Percentiles rank a stretch among this genome's conserved stretches.
Evolutionary conservation across 2,797 vertebrate species (phyloP).

Genomic region (Mionectes olivaceus): DNA sequence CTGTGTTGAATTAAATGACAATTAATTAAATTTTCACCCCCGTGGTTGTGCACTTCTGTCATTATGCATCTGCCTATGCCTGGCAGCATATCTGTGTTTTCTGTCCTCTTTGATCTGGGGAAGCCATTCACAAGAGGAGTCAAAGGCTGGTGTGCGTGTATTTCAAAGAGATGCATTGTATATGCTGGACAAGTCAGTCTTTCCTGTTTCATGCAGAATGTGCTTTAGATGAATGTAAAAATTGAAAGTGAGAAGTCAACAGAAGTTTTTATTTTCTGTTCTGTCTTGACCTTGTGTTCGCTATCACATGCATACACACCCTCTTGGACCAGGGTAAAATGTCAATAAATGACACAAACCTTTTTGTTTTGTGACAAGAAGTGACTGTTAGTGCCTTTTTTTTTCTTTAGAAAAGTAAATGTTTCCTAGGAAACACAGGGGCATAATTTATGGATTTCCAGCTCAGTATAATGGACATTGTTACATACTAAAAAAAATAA

Average conservation of each 20-base stretch:
- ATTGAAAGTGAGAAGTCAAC: neutral
- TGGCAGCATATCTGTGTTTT: neutral
- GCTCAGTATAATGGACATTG: neutral
- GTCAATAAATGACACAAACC: neutral
- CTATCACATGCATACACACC: neutral
- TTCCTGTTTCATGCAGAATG: neutral
- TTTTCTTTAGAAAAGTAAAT: neutral
- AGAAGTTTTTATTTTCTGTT: neutral
- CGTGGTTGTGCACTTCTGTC: neutral
- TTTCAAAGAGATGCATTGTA: neutral
- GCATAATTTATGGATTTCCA: neutral
- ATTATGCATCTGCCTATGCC: rapidly evolving
- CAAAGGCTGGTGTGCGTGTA: neutral
- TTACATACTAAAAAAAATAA: neutral
- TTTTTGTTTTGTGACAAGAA: neutral
- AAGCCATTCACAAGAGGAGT: neutral
- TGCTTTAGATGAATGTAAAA: neutral
- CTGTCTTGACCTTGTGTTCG: neutral
- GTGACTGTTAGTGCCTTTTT: neutral
- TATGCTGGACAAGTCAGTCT: neutral
- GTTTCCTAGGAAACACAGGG: neutral
- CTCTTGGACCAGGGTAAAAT: neutral
- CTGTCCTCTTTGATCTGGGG: neutral
- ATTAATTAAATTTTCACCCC: neutral
- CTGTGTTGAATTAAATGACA: neutral